Evolutionary conservation across 2,888 invertebrate species (phyloP), one percentile per base, ranked within the genome.

Genomic region (Pammene aurita): DNA sequence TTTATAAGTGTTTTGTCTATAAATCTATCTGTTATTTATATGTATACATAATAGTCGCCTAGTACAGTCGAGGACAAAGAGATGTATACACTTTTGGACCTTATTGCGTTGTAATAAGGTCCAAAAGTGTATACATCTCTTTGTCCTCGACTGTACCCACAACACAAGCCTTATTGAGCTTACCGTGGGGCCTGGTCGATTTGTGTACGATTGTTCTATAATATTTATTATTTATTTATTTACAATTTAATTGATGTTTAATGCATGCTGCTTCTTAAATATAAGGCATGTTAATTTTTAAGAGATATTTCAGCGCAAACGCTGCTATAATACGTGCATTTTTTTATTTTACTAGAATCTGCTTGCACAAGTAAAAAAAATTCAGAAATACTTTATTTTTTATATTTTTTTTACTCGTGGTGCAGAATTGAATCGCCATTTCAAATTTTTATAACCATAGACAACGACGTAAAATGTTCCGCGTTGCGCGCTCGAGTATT

Each of bases 371-470:
- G 52, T 48, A 7, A 26, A n/a, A 1, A 46, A 16, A 42, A 16
- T 10, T 38, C 2, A 35, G 14, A 16, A 9, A 11, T n/a, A 56
- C 4, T 16, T 13, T 41, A 6, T 34, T 54, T 42, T 54, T 26
- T n/a, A 56, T 1, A 9, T 13, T 41, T 10, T 34, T 54, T 42
- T 54, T 26, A 14, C 60, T 65, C 65, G 54, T 69, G 69, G 41
- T 60, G 41, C 60, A 48, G 48, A 60, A 58, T 67, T 57, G 63
- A 68, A 72, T 72, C 71, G 71, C 72, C 72, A 60, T 67, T 72
- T 71, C 65, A 62, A 70, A 64, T 70, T 62, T 72, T 46, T 48
- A 72, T 44, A 66, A 60, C 57, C 71, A 72, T 69, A 73, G 72
- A 73, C 72, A 74, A 74, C 14, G 63, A 66, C 60, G 7, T 72